These are phyloP conservation scores for Chlamydotis undulata DNA, from an alignment of 2,113 vertebrate species.

Conservation along the genomic window DNA sequence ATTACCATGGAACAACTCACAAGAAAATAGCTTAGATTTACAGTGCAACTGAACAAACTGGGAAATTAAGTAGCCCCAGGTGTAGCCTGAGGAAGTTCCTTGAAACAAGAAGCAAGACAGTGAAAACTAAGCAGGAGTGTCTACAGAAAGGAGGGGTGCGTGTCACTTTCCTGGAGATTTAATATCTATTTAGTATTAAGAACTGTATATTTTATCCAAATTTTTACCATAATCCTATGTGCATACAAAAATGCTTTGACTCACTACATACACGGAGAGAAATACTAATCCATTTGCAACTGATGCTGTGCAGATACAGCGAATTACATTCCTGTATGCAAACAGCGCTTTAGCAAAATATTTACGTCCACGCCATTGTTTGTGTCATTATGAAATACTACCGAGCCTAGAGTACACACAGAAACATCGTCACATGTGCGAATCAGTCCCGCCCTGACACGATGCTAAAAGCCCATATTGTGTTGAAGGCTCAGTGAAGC, in stretches of 20 bases:
- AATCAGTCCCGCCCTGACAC: background rate
- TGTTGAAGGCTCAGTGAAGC: background rate
- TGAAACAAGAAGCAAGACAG: background rate
- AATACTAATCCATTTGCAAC: background rate
- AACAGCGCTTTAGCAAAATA: background rate
- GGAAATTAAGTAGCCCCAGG: background rate
- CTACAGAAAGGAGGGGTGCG: background rate
- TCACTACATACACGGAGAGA: background rate
- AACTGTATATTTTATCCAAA: background rate
- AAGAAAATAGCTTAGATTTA: slow-evolving; percentile 12
- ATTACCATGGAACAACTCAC: background rate
- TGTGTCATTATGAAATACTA: background rate
- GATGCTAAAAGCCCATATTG: background rate
- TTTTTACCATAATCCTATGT: background rate
- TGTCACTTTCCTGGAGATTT: background rate
- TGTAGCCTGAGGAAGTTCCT: background rate
- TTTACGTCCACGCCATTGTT: background rate
- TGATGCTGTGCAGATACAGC: background rate
- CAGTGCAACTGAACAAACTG: background rate
- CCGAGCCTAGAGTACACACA: background rate
- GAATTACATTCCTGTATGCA: background rate
- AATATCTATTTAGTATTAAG: background rate
- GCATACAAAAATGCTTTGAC: background rate
- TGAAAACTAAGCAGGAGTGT: background rate
- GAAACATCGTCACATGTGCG: background rate